phyloP scores from a whole-genome alignment of 2,113 vertebrate genomes.

The Microtus ochrogaster region DNA sequence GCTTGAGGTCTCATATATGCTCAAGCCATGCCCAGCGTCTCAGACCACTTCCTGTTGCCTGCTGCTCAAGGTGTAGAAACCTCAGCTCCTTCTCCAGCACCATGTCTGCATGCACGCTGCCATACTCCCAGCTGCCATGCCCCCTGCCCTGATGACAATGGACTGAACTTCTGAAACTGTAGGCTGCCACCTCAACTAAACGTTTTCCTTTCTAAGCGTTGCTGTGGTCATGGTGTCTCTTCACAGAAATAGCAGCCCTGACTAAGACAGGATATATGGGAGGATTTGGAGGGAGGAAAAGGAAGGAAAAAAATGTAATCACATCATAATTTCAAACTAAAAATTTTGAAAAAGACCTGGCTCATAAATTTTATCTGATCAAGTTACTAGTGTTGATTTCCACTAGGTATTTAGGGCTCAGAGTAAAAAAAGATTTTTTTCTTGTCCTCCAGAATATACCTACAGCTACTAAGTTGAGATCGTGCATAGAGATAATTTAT shows the following conservation, averaged over 20 bases:
- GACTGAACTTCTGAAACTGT: background rate
- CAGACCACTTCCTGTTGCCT: background rate
- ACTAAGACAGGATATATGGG: background rate
- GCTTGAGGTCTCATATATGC: background rate
- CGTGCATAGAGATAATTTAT: background rate
- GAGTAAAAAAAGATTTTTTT: background rate
- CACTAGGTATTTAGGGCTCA: background rate
- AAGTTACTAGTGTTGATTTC: background rate
- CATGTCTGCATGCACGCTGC: background rate
- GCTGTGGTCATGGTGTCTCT: background rate
- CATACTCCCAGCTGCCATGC: background rate
- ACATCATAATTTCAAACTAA: background rate
- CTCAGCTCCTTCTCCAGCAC: background rate
- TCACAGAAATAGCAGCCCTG: background rate
- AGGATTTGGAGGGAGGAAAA: background rate
- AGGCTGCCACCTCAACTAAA: background rate
- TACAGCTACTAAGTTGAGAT: too few species aligned
- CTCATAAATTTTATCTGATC: conserved; percentile 35
- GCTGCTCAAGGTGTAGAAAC: background rate
- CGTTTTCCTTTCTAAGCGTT: background rate
- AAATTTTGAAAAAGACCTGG: background rate
- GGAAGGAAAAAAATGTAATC: background rate
- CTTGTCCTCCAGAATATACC: background rate
- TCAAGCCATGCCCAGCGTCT: background rate
- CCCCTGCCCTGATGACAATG: background rate